A percentile compares a stretch with the other conserved stretches of the same genome.
phyloP scores from a whole-genome alignment of 1,140 invertebrate species.

The Drosophila sulfurigaster region DNA sequence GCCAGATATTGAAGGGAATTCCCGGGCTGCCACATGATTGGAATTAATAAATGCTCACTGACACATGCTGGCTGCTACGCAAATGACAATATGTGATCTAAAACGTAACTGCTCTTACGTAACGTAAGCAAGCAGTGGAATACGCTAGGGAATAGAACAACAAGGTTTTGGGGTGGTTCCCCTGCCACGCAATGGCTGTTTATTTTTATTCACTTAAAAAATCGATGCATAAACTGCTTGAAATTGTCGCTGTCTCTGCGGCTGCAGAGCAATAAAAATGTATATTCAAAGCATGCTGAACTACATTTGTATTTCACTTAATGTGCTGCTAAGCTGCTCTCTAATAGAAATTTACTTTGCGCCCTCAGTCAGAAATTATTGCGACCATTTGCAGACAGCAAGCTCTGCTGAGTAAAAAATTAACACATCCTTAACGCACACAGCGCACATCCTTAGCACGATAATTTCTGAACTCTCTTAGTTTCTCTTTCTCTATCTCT shows the following conservation, averaged over 20 bases:
- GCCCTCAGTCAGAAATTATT: neutral
- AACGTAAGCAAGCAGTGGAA: neutral
- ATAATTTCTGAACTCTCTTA: constrained; percentile 16
- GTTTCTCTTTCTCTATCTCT: neutral
- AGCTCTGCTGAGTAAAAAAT: constrained; percentile 67
- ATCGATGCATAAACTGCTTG: constrained; percentile 28
- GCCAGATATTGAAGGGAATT: neutral
- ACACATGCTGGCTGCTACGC: constrained; percentile 4
- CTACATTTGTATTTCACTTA: neutral
- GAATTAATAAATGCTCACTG: neutral
- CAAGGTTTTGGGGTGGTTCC: constrained; percentile 26
- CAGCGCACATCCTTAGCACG: constrained; percentile 28
- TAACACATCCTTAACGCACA: constrained; percentile 70
- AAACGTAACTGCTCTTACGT: constrained; percentile 20
- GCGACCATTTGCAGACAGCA: constrained; percentile 7
- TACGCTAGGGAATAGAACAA: neutral
- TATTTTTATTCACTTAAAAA: constrained; percentile 24
- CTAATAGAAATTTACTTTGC: constrained; percentile 1
- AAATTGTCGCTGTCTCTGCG: neutral
- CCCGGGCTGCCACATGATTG: constrained; percentile 11
- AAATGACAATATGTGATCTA: constrained; percentile 10
- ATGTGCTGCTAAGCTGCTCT: neutral
- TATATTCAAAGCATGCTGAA: neutral
- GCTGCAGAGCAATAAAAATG: too few relatives aligned
- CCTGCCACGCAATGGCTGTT: neutral